Evolutionary conservation across 2,888 invertebrate species (phyloP), one percentile per base, ranked within the genome.

Genomic region (Rhamphomyia laevipes): DNA sequence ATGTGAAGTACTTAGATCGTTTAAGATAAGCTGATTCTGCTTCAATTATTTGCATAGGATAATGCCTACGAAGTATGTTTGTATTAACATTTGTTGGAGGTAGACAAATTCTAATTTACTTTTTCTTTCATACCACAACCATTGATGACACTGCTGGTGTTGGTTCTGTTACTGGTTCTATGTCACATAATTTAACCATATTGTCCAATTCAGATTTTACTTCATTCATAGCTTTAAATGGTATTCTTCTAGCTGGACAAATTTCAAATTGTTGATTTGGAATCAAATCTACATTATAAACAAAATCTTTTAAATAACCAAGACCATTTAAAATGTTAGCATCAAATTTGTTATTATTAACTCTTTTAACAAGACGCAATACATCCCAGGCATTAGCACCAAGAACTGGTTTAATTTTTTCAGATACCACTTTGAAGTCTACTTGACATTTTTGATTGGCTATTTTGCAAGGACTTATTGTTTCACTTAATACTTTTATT

Each of bases 1-100:
- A 37, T 6, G 55, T 56, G 48, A 53, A 56, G 40, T 45, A 51
- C 41, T 51, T 53, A 18, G 54, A 53, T n/a, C n/a, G 46, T 35
- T 53, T 47, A 18, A 56, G 52, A 16, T 49, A 50, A 16, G 52
- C 49, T 1, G 50, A 38, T n/a, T 53, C 50, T 45, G 54, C 45
- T 38, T 55, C 53, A 31, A 55, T 51, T 5, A 52, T 55, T 47
- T 48, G 45, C 33, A 53, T 41, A 11, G 52, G 52, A 41, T 55
- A 50, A 17, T 56, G 52, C 16, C 53, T 51, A 43, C 50, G 46
- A 16, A 51, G 40, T 9, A 55, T 47, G n/a, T n/a, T n/a, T n/a
- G n/a, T 51, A 35, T 55, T 55, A 4, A 52, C 35, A 15, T 55
- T 51, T 31, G 52, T 53, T 3, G 53, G 54, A 35, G 11, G 13